A percentile compares a stretch with the other conserved stretches of the same genome.
Conservation (phyloP, 2,888 invertebrate genomes). For the Octonoba sinensis region DNA sequence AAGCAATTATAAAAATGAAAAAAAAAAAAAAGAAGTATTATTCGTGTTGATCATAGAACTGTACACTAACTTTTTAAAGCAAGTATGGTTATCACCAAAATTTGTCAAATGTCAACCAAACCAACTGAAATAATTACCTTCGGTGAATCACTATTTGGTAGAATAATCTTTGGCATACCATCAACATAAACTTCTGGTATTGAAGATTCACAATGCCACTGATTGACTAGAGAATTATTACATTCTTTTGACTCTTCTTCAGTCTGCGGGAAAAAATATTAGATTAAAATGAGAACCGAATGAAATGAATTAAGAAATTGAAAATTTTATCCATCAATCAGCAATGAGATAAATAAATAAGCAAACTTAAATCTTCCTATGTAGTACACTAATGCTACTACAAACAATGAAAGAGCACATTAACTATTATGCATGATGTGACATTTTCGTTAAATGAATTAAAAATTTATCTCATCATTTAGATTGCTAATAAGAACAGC, state of each 20-base stretch:
- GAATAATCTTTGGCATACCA: constrained; percentile 40
- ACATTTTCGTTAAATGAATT: too few species aligned
- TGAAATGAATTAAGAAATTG: not conserved
- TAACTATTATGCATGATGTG: not conserved
- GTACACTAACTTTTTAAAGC: too few species aligned
- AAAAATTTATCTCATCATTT: too few species aligned
- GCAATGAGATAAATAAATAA: not conserved
- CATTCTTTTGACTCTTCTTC: constrained; percentile 70
- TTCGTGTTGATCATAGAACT: too few species aligned
- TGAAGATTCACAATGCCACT: constrained; percentile 68
- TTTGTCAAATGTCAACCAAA: too few species aligned
- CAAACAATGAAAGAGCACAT: not conserved
- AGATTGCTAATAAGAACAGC: too few species aligned
- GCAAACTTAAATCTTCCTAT: not conserved
- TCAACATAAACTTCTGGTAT: constrained; percentile 55
- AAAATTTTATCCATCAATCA: not conserved
- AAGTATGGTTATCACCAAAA: too few species aligned
- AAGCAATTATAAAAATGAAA: too few species aligned
- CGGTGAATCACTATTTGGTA: constrained; percentile 20
- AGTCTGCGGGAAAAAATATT: constrained; percentile 58
- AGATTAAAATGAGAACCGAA: too few species aligned
- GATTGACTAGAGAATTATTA: constrained; percentile 68
- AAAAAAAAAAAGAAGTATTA: too few species aligned
- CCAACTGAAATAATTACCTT: constrained; percentile 10
- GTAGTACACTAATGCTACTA: not conserved